These are phyloP conservation scores for Pemphredon lugubris DNA, from an alignment of 2,888 invertebrate species.

Conservation along the genomic window DNA sequence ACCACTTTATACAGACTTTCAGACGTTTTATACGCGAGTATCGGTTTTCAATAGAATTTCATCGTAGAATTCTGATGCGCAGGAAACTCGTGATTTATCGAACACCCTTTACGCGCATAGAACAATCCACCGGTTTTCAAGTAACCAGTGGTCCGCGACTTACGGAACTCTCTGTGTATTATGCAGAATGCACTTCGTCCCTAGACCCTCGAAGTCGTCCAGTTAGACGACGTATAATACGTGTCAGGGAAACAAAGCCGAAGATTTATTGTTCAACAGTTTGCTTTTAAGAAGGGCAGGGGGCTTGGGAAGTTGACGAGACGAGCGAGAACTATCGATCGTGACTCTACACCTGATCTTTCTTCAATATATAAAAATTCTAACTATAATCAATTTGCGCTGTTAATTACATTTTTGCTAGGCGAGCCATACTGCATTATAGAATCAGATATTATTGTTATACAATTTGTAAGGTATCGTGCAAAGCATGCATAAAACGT, in stretches of 20 bases:
- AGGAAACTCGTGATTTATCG: no score
- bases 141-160: conserved; percentile 1
- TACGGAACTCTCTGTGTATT: conserved; percentile 3
- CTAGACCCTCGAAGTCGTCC: conserved; percentile 1
- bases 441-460: no score
- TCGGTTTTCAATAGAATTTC: no score
- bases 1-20: no score
- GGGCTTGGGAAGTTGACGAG: neutral
- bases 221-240: conserved; percentile 3
- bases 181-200: conserved; percentile 13
- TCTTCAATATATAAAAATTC: neutral
- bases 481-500: no score
- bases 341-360: neutral
- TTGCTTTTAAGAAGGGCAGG: neutral
- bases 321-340: neutral
- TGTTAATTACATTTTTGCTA: no score
- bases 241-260: conserved; percentile 3
- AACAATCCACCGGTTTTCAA: conserved; percentile 5
- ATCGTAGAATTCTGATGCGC: no score
- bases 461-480: no score
- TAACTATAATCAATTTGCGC: no score
- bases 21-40: no score
- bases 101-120: no score
- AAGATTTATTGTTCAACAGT: conserved; percentile 16
- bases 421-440: no score